Percentiles rank a stretch among this genome's conserved stretches.
Evolutionary conservation across 2,888 invertebrate genomes (phyloP).

Genomic region (Mesopsocus fuscifrons): DNA sequence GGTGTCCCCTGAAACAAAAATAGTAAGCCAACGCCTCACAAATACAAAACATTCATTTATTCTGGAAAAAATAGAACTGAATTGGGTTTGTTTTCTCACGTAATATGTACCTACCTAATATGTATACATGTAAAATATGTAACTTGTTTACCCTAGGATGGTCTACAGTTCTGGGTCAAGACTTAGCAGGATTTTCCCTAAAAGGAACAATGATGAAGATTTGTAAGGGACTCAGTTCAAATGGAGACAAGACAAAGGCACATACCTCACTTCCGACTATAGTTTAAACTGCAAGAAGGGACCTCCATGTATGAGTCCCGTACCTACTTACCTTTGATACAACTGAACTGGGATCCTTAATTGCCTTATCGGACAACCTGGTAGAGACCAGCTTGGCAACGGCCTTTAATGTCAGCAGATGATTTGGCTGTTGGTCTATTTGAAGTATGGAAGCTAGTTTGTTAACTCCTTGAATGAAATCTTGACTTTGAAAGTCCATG

Average conservation of each 20-base stretch:
- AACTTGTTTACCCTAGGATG: too few relatives aligned
- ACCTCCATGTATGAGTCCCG: too few relatives aligned
- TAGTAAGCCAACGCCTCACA: conserved; percentile 9
- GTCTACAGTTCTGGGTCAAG: too few relatives aligned
- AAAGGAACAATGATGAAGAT: too few relatives aligned
- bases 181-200: too few relatives aligned
- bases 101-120: not conserved
- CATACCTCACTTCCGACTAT: too few relatives aligned
- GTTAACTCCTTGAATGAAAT: conserved; percentile 67
- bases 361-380: conserved; percentile 35
- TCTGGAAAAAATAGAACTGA: too few relatives aligned
- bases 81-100: conserved; percentile 1
- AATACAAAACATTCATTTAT: conserved; percentile 6
- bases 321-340: conserved; percentile 27
- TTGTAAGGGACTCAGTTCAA: too few relatives aligned
- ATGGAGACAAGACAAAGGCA: too few relatives aligned
- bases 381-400: conserved; percentile 39
- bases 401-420: conserved; percentile 52
- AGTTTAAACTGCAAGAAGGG: too few relatives aligned
- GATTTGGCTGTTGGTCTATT: conserved; percentile 62
- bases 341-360: conserved; percentile 32
- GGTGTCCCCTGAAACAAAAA: conserved; percentile 35
- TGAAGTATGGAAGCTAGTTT: conserved; percentile 59
- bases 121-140: not conserved
- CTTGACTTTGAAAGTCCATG: conserved; percentile 61